Percentiles rank a stretch among this genome's conserved stretches.
These are phyloP conservation scores for Jaculus jaculus DNA, from an alignment of 2,113 vertebrate genomes.

Conservation along the genomic window DNA sequence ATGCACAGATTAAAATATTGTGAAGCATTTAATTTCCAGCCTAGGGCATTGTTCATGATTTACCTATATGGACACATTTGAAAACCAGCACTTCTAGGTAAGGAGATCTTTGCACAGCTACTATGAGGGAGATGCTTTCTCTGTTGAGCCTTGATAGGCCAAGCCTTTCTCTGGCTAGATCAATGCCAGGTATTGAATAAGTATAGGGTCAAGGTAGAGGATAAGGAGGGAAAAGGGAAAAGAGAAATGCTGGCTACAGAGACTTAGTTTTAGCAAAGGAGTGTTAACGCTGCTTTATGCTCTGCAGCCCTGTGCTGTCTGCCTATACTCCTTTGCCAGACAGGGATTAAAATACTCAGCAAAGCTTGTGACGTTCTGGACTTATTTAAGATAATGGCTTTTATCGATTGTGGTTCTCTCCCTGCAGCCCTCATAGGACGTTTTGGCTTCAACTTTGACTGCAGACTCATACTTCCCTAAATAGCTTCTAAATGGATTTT, in stretches of 20 bases:
- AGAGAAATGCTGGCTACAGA: not conserved
- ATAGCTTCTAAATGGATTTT: conserved; percentile 75
- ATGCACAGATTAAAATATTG: not conserved
- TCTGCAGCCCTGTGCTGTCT: not conserved
- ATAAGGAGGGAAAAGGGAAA: rapidly evolving
- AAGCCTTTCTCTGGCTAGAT: not conserved
- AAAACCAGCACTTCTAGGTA: not conserved
- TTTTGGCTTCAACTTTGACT: conserved; percentile 73
- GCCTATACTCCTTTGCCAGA: not conserved
- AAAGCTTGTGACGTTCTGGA: not conserved
- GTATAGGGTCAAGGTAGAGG: too few species aligned
- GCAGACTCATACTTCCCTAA: conserved; percentile 65
- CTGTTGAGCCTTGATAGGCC: not conserved
- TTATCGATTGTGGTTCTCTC: conserved; percentile 64
- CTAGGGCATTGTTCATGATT: not conserved
- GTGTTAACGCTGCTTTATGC: not conserved
- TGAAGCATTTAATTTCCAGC: not conserved
- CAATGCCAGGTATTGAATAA: rapidly evolving
- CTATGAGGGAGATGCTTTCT: not conserved
- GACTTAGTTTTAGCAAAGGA: not conserved
- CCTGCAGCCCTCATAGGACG: conserved; percentile 15
- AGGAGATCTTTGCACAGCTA: not conserved
- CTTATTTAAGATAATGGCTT: conserved; percentile 71
- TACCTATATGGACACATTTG: not conserved
- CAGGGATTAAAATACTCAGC: conserved; percentile 50